A percentile compares a stretch with the other conserved stretches of the same genome.
These are phyloP conservation scores for Notiomystis cincta DNA, from an alignment of 2,113 vertebrate genomes.

Conservation along the genomic window DNA sequence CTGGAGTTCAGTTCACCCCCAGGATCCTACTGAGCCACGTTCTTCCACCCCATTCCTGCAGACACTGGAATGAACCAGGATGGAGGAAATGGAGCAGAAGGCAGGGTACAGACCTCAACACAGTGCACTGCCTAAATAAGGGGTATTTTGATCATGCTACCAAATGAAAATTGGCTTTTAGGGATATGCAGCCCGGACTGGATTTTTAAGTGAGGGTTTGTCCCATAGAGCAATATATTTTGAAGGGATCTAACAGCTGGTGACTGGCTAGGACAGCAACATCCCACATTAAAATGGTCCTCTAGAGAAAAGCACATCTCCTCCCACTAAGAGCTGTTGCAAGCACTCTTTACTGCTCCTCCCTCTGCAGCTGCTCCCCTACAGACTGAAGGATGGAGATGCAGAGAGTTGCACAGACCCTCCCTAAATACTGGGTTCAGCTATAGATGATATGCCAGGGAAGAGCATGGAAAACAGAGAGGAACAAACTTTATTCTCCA, in stretches of 20 bases:
- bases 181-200: not conserved
- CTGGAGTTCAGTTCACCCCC: not conserved
- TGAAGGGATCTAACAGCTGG: not conserved
- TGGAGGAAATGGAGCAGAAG: not conserved
- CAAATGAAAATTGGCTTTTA: not conserved
- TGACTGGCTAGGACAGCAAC: not conserved
- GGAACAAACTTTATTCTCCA: not conserved
- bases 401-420: not conserved
- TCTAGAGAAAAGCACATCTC: not conserved
- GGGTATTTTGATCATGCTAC: not conserved
- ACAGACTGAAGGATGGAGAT: rapidly evolving
- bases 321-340: not conserved
- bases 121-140: not conserved
- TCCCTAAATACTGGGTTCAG: not conserved
- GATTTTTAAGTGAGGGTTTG: not conserved
- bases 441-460: not conserved
- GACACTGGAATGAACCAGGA: not conserved
- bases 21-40: not conserved
- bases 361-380: not conserved
- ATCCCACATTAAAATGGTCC: not conserved
- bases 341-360: not conserved
- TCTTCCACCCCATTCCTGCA: not conserved
- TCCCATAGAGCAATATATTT: not conserved
- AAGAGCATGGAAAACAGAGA: not conserved
- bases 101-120: not conserved